These are phyloP conservation scores for Gymnarchus niloticus DNA, from an alignment of 2,113 vertebrate species.

Conservation along the genomic window DNA sequence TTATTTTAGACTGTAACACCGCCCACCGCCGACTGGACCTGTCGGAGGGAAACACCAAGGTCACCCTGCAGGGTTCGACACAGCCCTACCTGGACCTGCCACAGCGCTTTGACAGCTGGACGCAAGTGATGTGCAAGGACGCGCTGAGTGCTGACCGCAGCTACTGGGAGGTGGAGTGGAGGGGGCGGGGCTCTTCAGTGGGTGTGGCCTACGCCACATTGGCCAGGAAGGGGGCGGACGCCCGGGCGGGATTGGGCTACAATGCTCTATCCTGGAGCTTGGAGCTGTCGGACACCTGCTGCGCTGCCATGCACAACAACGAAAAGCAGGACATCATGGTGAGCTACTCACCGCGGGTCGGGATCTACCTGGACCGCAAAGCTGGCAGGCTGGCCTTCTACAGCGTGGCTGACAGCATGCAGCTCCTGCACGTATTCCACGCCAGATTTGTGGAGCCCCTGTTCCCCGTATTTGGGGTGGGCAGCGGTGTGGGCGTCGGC, in stretches of 20 bases:
- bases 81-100: slow-evolving; percentile 43
- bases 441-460: slow-evolving; percentile 61
- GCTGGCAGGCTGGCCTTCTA: slow-evolving; percentile 62
- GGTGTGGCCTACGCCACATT: slow-evolving; percentile 63
- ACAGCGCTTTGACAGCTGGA: slow-evolving; percentile 65
- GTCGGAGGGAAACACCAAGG: slow-evolving; percentile 57
- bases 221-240: slow-evolving; percentile 61
- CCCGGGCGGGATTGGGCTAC: slow-evolving; percentile 64
- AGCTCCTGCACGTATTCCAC: slow-evolving; percentile 61
- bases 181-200: slow-evolving; percentile 62
- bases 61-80: slow-evolving; percentile 45
- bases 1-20: slow-evolving; percentile 58
- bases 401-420: slow-evolving; percentile 60
- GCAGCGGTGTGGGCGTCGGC: slow-evolving; percentile 60
- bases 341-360: slow-evolving; percentile 63
- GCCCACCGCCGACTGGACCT: slow-evolving; percentile 58
- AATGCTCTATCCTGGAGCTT: slow-evolving; percentile 76
- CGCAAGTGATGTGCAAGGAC: slow-evolving; percentile 61
- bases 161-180: slow-evolving; percentile 73
- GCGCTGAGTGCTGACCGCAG: slow-evolving; percentile 58
- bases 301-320: slow-evolving; percentile 71
- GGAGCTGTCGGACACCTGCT: slow-evolving; percentile 71
- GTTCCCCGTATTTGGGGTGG: slow-evolving; percentile 61
- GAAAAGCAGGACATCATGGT: slow-evolving; percentile 63
- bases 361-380: slow-evolving; percentile 60